Evolutionary conservation across 2,113 vertebrate genomes (phyloP).

Genomic region (Sterrhoptilus dennistouni): DNA sequence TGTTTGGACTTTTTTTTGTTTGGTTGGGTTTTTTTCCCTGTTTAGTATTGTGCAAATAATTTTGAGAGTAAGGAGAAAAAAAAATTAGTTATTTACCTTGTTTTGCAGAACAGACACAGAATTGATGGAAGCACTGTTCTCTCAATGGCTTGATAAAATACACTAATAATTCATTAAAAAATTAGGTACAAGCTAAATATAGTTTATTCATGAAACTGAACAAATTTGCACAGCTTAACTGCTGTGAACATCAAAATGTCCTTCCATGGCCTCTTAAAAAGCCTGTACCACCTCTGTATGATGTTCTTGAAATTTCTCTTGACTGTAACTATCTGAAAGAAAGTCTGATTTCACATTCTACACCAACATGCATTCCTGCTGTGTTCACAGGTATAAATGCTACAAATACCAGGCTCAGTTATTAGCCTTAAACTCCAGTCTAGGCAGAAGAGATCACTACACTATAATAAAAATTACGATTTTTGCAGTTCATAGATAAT

Average conservation of each 20-base stretch:
- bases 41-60: background rate
- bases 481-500: background rate
- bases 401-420: background rate
- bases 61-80: background rate
- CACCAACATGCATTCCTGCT: background rate
- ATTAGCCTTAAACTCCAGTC: background rate
- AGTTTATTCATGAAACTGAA: background rate
- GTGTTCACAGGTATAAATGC: background rate
- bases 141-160: background rate
- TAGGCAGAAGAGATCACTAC: background rate
- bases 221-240: background rate
- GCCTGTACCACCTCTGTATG: background rate
- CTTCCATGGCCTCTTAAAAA: background rate
- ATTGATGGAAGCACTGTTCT: background rate
- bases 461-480: background rate
- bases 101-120: background rate
- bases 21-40: background rate
- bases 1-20: background rate
- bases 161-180: conserved; percentile 12
- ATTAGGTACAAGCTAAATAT: background rate
- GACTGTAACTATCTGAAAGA: background rate
- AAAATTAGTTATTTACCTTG: background rate
- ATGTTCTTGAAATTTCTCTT: background rate
- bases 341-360: background rate
- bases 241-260: background rate